Conservation (phyloP, 2,888 invertebrate genomes). For the Eudasyphora cyanicolor region DNA sequence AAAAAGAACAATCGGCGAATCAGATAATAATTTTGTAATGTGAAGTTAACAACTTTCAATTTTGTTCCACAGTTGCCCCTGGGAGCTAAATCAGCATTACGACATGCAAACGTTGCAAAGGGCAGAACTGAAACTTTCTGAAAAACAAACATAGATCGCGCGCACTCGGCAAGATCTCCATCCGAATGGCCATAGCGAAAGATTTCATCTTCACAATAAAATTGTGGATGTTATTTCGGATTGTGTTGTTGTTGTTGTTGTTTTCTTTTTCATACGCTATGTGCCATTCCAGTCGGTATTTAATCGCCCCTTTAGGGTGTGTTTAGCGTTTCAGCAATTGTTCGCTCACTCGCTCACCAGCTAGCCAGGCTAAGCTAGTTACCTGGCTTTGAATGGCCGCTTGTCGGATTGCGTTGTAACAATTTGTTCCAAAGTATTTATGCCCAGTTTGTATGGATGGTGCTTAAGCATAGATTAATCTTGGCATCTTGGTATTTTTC, state of each 20-base stretch:
- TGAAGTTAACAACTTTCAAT: background rate
- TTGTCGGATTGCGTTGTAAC: slow-evolving; percentile 23
- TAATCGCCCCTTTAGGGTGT: slow-evolving; percentile 52
- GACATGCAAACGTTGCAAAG: background rate
- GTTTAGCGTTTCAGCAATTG: slow-evolving; percentile 25
- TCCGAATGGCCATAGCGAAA: background rate
- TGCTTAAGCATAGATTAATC: slow-evolving; percentile 9
- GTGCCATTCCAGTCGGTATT: slow-evolving; percentile 14
- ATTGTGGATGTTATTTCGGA: no score
- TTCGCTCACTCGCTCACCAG: no score
- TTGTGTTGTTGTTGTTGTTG: background rate
- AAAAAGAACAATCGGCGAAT: background rate
- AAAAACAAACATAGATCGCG: background rate
- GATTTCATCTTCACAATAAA: slow-evolving; percentile 26
- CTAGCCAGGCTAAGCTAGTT: no score
- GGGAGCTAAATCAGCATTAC: background rate
- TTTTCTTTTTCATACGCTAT: background rate
- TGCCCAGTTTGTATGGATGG: background rate
- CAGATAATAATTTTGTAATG: background rate
- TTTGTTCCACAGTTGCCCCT: background rate
- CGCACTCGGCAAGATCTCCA: background rate
- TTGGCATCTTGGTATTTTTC: slow-evolving; percentile 14
- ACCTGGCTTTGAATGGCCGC: background rate
- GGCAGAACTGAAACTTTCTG: slow-evolving; percentile 4
- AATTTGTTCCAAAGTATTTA: slow-evolving; percentile 15